phyloP scores from a whole-genome alignment of 2,113 vertebrate species.

The Tricholaema leucomelas region DNA sequence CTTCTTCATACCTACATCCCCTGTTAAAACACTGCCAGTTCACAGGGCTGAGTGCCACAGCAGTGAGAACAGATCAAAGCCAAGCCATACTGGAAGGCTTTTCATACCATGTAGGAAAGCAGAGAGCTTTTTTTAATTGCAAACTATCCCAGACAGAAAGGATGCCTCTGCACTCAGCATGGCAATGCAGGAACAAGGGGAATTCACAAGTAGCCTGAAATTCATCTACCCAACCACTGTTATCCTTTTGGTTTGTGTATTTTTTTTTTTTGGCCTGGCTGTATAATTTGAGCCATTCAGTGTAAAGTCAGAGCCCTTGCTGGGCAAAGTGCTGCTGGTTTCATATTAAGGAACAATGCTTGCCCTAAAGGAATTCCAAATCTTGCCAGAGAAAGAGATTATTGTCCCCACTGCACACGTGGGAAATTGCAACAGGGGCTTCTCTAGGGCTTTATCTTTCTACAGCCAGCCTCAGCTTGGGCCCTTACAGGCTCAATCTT shows the following conservation, averaged over 20 bases:
- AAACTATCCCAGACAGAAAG: not conserved
- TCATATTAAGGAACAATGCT: not conserved
- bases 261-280: not conserved
- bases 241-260: not conserved
- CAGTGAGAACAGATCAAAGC: not conserved
- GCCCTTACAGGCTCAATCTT: not conserved
- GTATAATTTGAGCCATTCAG: constrained; percentile 2
- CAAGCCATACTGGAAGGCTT: not conserved
- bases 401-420: not conserved
- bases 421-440: not conserved
- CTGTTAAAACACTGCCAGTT: not conserved
- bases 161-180: not conserved
- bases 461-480: not conserved
- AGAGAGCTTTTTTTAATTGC: not conserved
- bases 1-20: not conserved
- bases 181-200: not conserved
- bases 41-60: not conserved
- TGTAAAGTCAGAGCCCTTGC: constrained; percentile 3
- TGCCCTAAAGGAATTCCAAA: not conserved
- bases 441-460: not conserved
- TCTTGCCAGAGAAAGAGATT: not conserved
- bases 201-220: not conserved
- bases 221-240: not conserved
- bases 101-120: not conserved
- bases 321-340: not conserved